A percentile compares a stretch with the other conserved stretches of the same genome.
Conservation (phyloP, 2,888 invertebrate genomes). For the Conomelus anceps region DNA sequence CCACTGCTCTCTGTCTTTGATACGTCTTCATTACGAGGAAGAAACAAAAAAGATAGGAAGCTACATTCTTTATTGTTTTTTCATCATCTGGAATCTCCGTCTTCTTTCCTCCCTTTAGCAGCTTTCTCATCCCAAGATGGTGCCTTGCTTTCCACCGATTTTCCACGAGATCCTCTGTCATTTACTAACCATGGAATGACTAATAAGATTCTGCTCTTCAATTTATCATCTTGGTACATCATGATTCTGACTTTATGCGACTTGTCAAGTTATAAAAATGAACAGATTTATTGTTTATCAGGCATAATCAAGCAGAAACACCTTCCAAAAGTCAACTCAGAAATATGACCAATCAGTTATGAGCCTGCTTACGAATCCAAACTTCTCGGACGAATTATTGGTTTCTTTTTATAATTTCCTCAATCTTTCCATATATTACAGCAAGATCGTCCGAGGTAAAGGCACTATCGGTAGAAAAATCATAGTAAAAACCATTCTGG, state of each 20-base stretch:
- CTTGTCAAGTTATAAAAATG: too few relatives aligned
- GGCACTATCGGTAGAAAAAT: too few relatives aligned
- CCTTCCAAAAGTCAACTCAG: too few relatives aligned
- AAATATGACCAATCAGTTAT: too few relatives aligned
- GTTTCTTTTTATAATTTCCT: too few relatives aligned
- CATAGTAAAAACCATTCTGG: too few relatives aligned
- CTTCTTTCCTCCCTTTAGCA: background rate
- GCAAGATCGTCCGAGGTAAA: too few relatives aligned
- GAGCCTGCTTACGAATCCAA: too few relatives aligned
- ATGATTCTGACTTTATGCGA: background rate
- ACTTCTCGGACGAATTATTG: too few relatives aligned
- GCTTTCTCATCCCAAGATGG: background rate
- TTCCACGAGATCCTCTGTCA: background rate
- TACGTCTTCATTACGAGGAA: slow-evolving; percentile 3
- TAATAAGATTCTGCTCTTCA: background rate
- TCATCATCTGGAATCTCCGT: background rate
- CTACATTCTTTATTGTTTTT: slow-evolving; percentile 9
- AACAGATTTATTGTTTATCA: too few relatives aligned
- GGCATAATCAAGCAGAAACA: too few relatives aligned
- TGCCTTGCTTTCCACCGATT: background rate
- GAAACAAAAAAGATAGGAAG: background rate
- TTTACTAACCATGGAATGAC: background rate
- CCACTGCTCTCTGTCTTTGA: slow-evolving; percentile 2
- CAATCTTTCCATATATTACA: too few relatives aligned
- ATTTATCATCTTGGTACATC: background rate